These are phyloP conservation scores for Palythoa heliodiscus DNA, from an alignment of 92 coral and sea anemone species.

Conservation along the genomic window DNA sequence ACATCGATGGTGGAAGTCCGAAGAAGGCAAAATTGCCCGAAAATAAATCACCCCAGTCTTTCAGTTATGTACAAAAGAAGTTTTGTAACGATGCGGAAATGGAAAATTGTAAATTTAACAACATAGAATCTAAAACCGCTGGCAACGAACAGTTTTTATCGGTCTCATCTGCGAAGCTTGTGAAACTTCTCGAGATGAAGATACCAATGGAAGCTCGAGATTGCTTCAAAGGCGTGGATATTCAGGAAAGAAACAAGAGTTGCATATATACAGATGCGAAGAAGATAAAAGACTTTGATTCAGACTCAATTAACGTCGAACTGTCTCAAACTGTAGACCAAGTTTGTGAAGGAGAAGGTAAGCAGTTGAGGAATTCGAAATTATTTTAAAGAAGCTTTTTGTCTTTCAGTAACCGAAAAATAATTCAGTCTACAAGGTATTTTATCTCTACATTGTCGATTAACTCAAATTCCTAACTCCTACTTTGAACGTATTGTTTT, in stretches of 20 bases:
- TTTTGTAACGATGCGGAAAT: not conserved
- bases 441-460: not conserved
- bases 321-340: not conserved
- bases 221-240: constrained; percentile 17
- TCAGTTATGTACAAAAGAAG: not conserved
- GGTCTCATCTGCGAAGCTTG: not conserved
- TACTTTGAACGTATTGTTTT: not conserved
- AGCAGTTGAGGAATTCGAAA: not conserved
- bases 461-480: not conserved
- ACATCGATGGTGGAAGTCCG: not conserved
- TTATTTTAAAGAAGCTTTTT: not conserved
- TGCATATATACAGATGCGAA: not conserved
- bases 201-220: constrained; percentile 1
- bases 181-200: not conserved
- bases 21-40: not conserved
- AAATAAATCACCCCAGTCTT: not conserved
- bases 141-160: not conserved
- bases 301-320: not conserved
- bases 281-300: not conserved
- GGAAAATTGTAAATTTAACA: not conserved
- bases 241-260: constrained; percentile 26
- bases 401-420: not conserved
- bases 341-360: not conserved
- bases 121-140: not conserved
- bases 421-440: not conserved